phyloP scores from a whole-genome alignment of 1,140 invertebrate genomes.

The Eupristina koningsbergeri region DNA sequence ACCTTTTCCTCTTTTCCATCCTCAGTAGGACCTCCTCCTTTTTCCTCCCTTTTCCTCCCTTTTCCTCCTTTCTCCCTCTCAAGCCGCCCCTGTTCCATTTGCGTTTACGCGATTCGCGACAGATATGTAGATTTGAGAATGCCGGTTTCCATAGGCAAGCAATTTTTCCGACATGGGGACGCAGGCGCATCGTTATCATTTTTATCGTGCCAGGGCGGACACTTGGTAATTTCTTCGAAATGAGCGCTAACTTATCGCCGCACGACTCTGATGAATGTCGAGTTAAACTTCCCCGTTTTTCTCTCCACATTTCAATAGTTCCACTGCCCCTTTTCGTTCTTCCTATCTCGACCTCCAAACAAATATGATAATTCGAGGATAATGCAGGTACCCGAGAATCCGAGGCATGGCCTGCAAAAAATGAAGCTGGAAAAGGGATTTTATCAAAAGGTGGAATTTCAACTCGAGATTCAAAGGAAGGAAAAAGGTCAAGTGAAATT shows the following conservation, averaged over 20 bases:
- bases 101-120: conserved; percentile 37
- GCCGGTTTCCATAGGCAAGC: conserved; percentile 25
- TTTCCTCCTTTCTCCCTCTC: neutral
- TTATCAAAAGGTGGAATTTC: neutral
- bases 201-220: conserved; percentile 17
- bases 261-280: conserved; percentile 41
- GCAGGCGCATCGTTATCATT: conserved; percentile 37
- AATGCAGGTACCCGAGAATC: neutral
- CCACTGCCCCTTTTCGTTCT: too few species aligned
- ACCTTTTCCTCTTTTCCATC: neutral
- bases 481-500: conserved; percentile 44
- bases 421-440: neutral
- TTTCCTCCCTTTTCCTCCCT: neutral
- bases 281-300: neutral
- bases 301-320: too few species aligned
- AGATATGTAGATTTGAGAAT: conserved; percentile 45
- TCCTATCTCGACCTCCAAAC: neutral
- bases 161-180: conserved; percentile 16
- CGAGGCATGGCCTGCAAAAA: neutral
- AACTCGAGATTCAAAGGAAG: neutral
- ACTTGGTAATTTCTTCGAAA: conserved; percentile 49
- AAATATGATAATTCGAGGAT: neutral
- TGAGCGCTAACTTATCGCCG: neutral
- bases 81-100: conserved; percentile 17
- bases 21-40: neutral